A percentile compares a stretch with the other conserved stretches of the same genome.
These are phyloP conservation scores for Ataeniobius toweri DNA, from an alignment of 2,797 vertebrate genomes.

Conservation along the genomic window DNA sequence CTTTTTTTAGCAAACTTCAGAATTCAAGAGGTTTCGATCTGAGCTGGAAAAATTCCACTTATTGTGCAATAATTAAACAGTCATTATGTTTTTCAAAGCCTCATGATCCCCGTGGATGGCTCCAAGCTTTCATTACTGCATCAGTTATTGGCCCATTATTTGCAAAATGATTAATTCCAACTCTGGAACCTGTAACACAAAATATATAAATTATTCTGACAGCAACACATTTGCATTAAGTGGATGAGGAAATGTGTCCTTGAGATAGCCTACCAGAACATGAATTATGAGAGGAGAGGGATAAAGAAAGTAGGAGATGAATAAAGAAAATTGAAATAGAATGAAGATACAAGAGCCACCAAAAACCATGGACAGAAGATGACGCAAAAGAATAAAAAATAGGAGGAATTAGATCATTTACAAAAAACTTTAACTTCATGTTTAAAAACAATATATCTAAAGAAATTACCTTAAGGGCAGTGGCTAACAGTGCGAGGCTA, in stretches of 20 bases:
- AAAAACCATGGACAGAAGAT: background rate
- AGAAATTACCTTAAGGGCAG: background rate
- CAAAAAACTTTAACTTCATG: background rate
- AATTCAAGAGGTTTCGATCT: conserved; percentile 61
- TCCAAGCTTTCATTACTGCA: conserved; percentile 74
- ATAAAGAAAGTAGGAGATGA: background rate
- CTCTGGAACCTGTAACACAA: conserved; percentile 64
- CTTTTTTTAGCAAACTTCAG: conserved; percentile 12
- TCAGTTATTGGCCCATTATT: conserved; percentile 74
- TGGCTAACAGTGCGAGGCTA: background rate
- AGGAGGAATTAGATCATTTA: background rate
- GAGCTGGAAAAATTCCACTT: conserved; percentile 62
- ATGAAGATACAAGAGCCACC: background rate
- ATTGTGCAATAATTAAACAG: conserved; percentile 75
- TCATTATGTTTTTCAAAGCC: conserved; percentile 65
- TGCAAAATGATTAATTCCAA: conserved; percentile 69
- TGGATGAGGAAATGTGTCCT: conserved; percentile 57
- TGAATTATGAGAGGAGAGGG: conserved; percentile 18
- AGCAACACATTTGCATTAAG: conserved; percentile 41
- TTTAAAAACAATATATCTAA: background rate
- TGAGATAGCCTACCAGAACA: conserved; percentile 59
- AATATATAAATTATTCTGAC: conserved; percentile 75
- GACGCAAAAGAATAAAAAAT: background rate
- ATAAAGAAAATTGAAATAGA: conserved; percentile 1
- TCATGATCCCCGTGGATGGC: conserved; percentile 55